These are phyloP conservation scores for Sebastes iracundus DNA, from an alignment of 2,797 vertebrate species.

Conservation along the genomic window DNA sequence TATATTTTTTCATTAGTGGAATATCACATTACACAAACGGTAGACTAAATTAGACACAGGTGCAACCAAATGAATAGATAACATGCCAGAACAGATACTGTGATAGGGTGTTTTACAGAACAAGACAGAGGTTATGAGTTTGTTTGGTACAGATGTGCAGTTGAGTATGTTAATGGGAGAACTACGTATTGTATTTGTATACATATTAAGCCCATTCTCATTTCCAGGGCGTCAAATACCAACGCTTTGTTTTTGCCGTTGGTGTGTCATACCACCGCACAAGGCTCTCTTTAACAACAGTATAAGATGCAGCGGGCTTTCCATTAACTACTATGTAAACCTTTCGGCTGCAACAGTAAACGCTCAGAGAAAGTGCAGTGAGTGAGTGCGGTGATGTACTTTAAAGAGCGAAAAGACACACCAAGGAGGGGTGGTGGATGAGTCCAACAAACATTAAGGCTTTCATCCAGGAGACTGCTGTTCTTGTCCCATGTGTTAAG, in stretches of 20 bases:
- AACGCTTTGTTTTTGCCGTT: rapidly evolving
- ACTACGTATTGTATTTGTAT: not conserved
- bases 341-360: no score
- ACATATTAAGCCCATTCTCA: no score
- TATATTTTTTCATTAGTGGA: not conserved
- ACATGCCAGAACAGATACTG: not conserved
- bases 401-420: no score
- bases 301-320: no score
- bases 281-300: rapidly evolving
- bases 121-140: not conserved
- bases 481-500: rapidly evolving
- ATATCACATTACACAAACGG: not conserved
- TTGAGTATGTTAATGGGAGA: not conserved
- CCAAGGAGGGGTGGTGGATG: no score
- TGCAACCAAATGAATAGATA: not conserved
- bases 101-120: not conserved
- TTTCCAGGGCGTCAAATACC: no score
- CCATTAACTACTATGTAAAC: no score
- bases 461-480: no score
- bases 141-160: not conserved
- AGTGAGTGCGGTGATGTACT: no score
- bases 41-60: not conserved
- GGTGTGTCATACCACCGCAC: no score
- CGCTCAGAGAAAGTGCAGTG: no score
- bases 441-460: no score